These are phyloP conservation scores for Sclerodermus sp. DNA, from an alignment of 2,888 invertebrate genomes.

Conservation along the genomic window DNA sequence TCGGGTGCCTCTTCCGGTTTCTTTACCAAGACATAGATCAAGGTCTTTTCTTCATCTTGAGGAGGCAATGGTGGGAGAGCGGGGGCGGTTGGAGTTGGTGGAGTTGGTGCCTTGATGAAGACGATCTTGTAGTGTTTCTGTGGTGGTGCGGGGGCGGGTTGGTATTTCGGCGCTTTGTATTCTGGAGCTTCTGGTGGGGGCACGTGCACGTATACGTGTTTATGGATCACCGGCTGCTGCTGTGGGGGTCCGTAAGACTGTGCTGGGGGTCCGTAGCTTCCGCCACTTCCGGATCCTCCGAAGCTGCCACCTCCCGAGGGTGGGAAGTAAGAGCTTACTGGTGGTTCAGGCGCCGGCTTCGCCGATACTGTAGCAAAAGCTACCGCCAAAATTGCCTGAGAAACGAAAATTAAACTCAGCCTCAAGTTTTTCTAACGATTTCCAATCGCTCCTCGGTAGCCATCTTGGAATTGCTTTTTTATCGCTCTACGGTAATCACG, in stretches of 20 bases:
- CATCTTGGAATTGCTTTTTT: too few species aligned
- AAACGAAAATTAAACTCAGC: conserved; percentile 8
- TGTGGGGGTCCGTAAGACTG: conserved; percentile 61
- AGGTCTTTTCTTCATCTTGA: conserved; percentile 86
- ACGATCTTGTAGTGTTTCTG: conserved; percentile 85
- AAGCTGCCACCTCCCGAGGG: conserved; percentile 35
- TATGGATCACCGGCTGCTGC: conserved; percentile 77
- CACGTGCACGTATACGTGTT: conserved; percentile 89
- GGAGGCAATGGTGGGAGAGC: conserved; percentile 65
- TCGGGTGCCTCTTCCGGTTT: conserved; percentile 84
- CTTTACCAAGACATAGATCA: conserved; percentile 86
- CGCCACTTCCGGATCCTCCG: conserved; percentile 19
- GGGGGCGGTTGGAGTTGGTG: conserved; percentile 59
- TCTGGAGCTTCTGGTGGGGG: conserved; percentile 83
- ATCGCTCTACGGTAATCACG: too few species aligned
- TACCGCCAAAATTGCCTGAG: conserved; percentile 11
- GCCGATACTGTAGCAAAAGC: conserved; percentile 25
- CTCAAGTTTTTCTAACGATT: too few species aligned
- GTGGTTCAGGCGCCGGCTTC: conserved; percentile 63
- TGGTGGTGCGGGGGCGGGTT: conserved; percentile 60
- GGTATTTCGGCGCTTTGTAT: conserved; percentile 67
- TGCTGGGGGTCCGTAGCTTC: conserved; percentile 31
- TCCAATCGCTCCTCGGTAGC: too few species aligned
- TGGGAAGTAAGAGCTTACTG: conserved; percentile 60
- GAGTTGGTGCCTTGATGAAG: conserved; percentile 73